phyloP scores from a whole-genome alignment of 2,888 invertebrate genomes.

The Ellobium chinense region DNA sequence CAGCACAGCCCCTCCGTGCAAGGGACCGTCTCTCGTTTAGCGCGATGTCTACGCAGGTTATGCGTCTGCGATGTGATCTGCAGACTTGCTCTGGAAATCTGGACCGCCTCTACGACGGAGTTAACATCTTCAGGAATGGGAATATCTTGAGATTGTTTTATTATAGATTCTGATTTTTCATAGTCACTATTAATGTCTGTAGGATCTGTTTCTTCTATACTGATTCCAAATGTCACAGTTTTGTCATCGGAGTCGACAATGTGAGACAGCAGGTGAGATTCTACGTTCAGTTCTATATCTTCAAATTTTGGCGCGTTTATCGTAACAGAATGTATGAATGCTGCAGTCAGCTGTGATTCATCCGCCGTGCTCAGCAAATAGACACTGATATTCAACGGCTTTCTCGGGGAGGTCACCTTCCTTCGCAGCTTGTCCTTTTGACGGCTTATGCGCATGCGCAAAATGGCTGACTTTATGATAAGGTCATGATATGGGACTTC shows the following conservation, averaged over 20 bases:
- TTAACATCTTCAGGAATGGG: too few species aligned
- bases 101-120: neutral
- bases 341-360: neutral
- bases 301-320: neutral
- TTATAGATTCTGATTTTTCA: neutral
- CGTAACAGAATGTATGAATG: neutral
- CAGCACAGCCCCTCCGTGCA: slow-evolving; percentile 10
- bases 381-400: neutral
- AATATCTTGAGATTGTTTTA: neutral
- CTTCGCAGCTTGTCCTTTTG: neutral
- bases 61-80: neutral
- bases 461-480: slow-evolving; percentile 19
- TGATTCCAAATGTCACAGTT: neutral
- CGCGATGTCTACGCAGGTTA: neutral
- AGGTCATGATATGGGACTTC: slow-evolving; percentile 18
- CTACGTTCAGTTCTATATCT: neutral
- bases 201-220: neutral
- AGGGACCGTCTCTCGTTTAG: neutral
- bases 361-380: neutral
- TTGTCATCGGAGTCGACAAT: neutral
- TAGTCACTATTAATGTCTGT: neutral
- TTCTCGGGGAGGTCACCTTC: neutral
- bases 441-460: slow-evolving; percentile 20
- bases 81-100: neutral
- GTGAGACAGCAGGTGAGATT: neutral